Base-by-base conservation (phyloP, 2,888 invertebrate species). In the Scotopteryx bipunctaria region DNA sequence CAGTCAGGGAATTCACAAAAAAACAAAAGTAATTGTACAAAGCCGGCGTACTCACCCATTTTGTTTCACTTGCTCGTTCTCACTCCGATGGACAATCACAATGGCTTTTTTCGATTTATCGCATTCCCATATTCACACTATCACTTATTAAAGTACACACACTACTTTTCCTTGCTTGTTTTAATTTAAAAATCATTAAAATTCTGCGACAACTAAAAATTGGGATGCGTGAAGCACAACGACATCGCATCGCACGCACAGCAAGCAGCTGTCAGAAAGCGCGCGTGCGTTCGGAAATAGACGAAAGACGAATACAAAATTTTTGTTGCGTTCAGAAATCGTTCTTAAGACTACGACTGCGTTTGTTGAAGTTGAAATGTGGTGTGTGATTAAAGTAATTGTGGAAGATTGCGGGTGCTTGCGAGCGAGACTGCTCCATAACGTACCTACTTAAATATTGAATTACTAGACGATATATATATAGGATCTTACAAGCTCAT, bases 1-100 rank as follows among this genome's bases (percentile, higher is more conserved):
- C 21, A 29, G 13, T 44, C 40, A 48, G 33, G 23, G 19, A 44
- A 54, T 48, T 23, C 9, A 35, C 8, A 66, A 67, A 68, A 66
- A 69, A 71, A 67, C 55, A 44, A 66, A 71, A 60, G 54, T 54
- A 61, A 61, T 59, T 44, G 41, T 40, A 21, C 23, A 41, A 37
- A 73, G 73, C 86, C 86, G 85, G 86, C 73, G 66, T 66, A 86
- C 86, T 86, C 76, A 88, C 88, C 88, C 88, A 88, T 88, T 77
- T 81, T 83, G 76, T 68, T 65, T 67, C 59, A 63, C 63, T 68
- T 58, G 61, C 59, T 68, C 57, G 62, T 49, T 56, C 63, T 58
- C 50, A 53, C 57, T 65, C 64, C 59, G 65, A 64, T 61, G 54
- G 57, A 62, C 61, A 66, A 70, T 56, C 62, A 70, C 54, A 21